These are phyloP conservation scores for Pleuronectes platessa DNA, from an alignment of 2,113 vertebrate species.

Conservation along the genomic window DNA sequence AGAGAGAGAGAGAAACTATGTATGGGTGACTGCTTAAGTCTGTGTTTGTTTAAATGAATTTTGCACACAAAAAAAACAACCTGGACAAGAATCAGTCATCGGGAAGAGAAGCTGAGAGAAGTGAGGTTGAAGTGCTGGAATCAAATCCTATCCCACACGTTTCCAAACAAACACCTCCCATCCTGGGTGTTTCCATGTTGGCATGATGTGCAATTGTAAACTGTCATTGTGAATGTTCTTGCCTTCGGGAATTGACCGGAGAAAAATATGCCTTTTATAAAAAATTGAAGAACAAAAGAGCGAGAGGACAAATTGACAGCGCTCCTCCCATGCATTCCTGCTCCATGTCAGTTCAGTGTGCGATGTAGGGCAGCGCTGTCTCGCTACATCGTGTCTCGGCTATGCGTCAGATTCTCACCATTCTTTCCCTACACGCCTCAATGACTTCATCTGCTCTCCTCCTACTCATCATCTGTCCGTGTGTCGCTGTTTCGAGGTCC, in stretches of 20 bases:
- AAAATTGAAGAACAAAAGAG: neutral
- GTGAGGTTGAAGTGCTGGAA: neutral
- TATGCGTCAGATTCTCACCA: slow-evolving; percentile 69
- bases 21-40: slow-evolving; percentile 2
- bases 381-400: slow-evolving; percentile 61
- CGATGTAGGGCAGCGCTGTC: slow-evolving; percentile 52
- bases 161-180: neutral
- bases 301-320: slow-evolving; percentile 34
- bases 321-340: slow-evolving; percentile 32
- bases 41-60: slow-evolving; percentile 15
- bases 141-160: slow-evolving; percentile 9
- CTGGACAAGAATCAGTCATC: too few species aligned
- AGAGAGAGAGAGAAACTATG: too few species aligned
- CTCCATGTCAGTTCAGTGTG: slow-evolving; percentile 39
- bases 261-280: neutral
- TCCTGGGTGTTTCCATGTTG: neutral
- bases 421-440: slow-evolving; percentile 56
- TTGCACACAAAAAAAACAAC: neutral
- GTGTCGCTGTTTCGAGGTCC: neutral
- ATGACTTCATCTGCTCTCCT: slow-evolving; percentile 65
- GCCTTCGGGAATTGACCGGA: neutral
- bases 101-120: slow-evolving; percentile 2
- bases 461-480: slow-evolving; percentile 72
- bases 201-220: neutral
- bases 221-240: neutral